phyloP scores from a whole-genome alignment of 1,140 invertebrate genomes.

The Samia ricini region DNA sequence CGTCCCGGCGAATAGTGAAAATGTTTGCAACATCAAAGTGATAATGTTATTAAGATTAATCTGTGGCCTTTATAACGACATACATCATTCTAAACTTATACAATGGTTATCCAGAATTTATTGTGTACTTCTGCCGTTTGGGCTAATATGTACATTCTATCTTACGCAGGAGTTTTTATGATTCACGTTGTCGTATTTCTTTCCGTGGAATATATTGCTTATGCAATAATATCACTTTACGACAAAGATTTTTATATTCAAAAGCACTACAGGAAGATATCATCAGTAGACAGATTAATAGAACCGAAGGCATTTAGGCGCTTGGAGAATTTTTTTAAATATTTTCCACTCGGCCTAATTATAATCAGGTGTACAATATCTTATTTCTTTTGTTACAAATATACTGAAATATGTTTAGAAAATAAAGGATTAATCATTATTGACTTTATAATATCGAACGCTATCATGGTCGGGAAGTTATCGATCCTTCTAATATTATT shows the following conservation, averaged over 20 bases:
- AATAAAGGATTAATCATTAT: background rate
- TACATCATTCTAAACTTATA: background rate
- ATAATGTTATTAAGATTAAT: background rate
- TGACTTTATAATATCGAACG: background rate
- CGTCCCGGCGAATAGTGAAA: background rate
- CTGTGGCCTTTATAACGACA: background rate
- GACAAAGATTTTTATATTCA: background rate
- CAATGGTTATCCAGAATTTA: background rate
- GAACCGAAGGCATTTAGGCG: background rate
- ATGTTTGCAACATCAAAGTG: background rate
- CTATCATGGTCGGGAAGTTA: background rate
- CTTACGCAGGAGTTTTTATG: background rate
- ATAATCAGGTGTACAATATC: background rate
- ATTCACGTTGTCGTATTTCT: background rate
- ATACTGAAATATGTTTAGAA: background rate
- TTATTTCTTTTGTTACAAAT: background rate
- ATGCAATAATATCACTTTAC: background rate
- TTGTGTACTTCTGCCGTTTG: background rate
- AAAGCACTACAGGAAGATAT: background rate
- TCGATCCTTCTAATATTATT: background rate
- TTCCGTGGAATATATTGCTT: background rate
- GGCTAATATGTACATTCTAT: background rate
- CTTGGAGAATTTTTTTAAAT: background rate
- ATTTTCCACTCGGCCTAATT: background rate
- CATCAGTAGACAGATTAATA: background rate